A percentile compares a stretch with the other conserved stretches of the same genome.
phyloP scores from a whole-genome alignment of 2,888 invertebrate genomes.

The Slavum lentiscoides region DNA sequence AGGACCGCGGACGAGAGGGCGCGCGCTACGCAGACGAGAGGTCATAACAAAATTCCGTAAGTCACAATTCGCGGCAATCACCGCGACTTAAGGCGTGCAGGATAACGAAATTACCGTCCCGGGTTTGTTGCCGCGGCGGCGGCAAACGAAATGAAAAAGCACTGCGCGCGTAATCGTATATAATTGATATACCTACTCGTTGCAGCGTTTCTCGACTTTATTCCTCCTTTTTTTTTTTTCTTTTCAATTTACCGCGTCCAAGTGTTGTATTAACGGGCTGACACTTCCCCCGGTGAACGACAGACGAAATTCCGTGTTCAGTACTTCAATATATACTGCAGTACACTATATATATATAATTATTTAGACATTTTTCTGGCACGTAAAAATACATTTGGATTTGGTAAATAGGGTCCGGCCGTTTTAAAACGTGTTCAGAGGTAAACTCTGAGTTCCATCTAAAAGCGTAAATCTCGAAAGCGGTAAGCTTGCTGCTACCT shows the following conservation, averaged over 20 bases:
- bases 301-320: too few relatives aligned
- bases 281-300: too few relatives aligned
- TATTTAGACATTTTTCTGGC: too few relatives aligned
- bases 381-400: too few relatives aligned
- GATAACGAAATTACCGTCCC: conserved; percentile 41
- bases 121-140: conserved; percentile 20
- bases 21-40: neutral
- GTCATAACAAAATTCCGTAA: conserved; percentile 44
- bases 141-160: conserved; percentile 46
- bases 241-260: conserved; percentile 37
- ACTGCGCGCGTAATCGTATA: conserved; percentile 3
- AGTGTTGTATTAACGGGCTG: too few relatives aligned
- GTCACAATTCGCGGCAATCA: conserved; percentile 45
- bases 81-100: conserved; percentile 22
- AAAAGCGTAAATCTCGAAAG: too few relatives aligned
- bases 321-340: too few relatives aligned
- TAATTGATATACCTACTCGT: conserved; percentile 42
- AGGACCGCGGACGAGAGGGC: neutral
- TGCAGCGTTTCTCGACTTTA: conserved; percentile 7
- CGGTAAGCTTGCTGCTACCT: too few relatives aligned
- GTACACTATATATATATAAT: too few relatives aligned
- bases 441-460: too few relatives aligned
- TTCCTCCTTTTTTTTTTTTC: conserved; percentile 19
- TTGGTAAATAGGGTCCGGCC: too few relatives aligned
- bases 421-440: too few relatives aligned